These are phyloP conservation scores for Lasioglossum malachurum DNA, from an alignment of 2,888 invertebrate species.

Conservation along the genomic window DNA sequence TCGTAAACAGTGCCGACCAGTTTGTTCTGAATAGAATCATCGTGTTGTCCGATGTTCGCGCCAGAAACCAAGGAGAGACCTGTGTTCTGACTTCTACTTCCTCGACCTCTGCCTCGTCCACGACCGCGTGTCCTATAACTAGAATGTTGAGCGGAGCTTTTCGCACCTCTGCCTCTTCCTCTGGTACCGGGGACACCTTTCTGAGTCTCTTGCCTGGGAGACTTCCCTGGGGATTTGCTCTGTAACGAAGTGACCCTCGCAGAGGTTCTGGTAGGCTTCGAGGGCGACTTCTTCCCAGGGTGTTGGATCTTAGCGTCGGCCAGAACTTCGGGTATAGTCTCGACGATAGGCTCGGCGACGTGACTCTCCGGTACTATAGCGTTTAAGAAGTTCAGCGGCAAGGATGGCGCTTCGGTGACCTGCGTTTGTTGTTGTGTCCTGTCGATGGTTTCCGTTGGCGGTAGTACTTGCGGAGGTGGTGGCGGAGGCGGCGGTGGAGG, in stretches of 20 bases:
- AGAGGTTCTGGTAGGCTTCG: slow-evolving; percentile 87
- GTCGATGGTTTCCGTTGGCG: slow-evolving; percentile 43
- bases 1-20: slow-evolving; percentile 95
- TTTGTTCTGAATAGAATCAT: slow-evolving; percentile 92
- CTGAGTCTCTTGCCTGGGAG: slow-evolving; percentile 81
- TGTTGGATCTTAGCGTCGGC: slow-evolving; percentile 58
- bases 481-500: slow-evolving; percentile 78
- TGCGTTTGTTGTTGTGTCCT: slow-evolving; percentile 63
- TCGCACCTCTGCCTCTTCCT: slow-evolving; percentile 85
- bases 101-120: slow-evolving; percentile 83
- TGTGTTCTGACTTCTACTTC: slow-evolving; percentile 64
- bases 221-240: slow-evolving; percentile 90
- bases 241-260: slow-evolving; percentile 88
- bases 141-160: slow-evolving; percentile 77
- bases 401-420: slow-evolving; percentile 57
- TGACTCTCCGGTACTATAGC: slow-evolving; percentile 57
- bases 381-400: slow-evolving; percentile 71
- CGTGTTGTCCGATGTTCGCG: slow-evolving; percentile 84
- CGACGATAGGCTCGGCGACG: slow-evolving; percentile 48
- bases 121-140: slow-evolving; percentile 79
- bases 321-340: slow-evolving; percentile 56
- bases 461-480: slow-evolving; percentile 81
- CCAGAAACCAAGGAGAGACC: slow-evolving; percentile 66
- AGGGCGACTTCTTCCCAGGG: slow-evolving; percentile 87
- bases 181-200: slow-evolving; percentile 81